Conservation (phyloP, 2,797 vertebrate species). For the Pachyuromys duprasi region DNA sequence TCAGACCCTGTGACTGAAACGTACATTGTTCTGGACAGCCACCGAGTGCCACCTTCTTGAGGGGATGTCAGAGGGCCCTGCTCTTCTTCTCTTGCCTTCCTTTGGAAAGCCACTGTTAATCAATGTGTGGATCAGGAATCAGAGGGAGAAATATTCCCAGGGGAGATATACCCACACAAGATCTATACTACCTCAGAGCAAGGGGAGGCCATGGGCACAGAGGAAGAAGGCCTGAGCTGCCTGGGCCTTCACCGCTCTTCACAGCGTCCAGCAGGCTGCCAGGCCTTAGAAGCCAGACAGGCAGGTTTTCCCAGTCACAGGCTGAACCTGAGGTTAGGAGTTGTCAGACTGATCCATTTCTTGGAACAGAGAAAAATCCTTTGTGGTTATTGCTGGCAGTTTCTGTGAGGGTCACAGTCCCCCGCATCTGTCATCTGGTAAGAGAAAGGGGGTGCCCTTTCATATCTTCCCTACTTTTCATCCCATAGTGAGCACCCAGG, state of each 20-base stretch:
- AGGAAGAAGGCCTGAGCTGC: constrained; percentile 31
- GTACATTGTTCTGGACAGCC: not conserved
- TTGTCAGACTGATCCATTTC: constrained; percentile 82
- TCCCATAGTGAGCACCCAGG: not conserved
- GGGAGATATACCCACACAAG: not conserved
- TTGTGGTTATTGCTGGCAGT: constrained; percentile 69
- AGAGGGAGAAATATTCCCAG: not conserved
- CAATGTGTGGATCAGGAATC: not conserved
- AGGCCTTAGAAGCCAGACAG: constrained; percentile 83
- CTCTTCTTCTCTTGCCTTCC: not conserved
- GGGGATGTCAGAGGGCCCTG: not conserved
- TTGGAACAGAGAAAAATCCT: constrained; percentile 66
- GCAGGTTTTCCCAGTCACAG: constrained; percentile 88
- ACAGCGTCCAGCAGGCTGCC: constrained; percentile 72
- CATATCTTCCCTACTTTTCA: not conserved
- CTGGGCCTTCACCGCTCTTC: constrained; percentile 72
- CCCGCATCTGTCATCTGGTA: not conserved
- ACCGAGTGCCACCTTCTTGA: not conserved
- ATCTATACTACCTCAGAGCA: not conserved
- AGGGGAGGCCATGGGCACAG: not conserved
- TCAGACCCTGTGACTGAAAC: not conserved
- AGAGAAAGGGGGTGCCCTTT: not conserved
- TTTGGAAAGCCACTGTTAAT: not conserved
- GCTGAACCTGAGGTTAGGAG: constrained; percentile 86
- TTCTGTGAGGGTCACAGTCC: constrained; percentile 46